Percentiles rank a stretch among this genome's conserved stretches.
phyloP scores from a whole-genome alignment of 2,888 invertebrate genomes.

The Drosophila prostipennis region DNA sequence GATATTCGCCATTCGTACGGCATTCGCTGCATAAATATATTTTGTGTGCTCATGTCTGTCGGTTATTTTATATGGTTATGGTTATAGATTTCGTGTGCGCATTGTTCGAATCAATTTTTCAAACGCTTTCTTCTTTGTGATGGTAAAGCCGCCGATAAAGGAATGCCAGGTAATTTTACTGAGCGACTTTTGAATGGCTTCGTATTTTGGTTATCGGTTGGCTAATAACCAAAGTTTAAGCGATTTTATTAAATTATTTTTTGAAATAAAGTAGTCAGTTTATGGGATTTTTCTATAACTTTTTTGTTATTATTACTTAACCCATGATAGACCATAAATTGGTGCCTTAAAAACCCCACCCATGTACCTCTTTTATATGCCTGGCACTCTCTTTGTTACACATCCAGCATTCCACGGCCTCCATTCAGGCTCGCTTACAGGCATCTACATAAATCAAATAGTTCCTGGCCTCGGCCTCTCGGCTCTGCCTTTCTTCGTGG shows the following conservation, averaged over 20 bases:
- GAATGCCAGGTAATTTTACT: neutral
- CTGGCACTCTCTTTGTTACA: constrained; percentile 13
- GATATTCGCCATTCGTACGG: constrained; percentile 20
- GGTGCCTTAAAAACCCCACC: too few species aligned
- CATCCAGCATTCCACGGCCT: constrained; percentile 24
- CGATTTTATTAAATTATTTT: neutral
- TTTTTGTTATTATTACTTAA: neutral
- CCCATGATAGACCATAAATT: neutral
- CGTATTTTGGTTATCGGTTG: neutral
- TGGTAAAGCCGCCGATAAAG: constrained; percentile 15
- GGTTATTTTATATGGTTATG: constrained; percentile 35
- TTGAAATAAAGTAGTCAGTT: neutral
- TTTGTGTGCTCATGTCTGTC: constrained; percentile 37
- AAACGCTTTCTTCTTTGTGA: constrained; percentile 29
- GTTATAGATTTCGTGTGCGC: constrained; percentile 39
- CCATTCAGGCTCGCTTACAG: constrained; percentile 29
- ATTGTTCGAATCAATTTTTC: constrained; percentile 44
- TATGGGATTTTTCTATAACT: neutral
- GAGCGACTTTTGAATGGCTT: constrained; percentile 23
- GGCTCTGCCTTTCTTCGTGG: constrained; percentile 21
- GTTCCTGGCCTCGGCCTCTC: constrained; percentile 45
- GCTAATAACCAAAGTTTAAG: neutral
- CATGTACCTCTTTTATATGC: neutral
- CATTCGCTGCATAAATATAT: constrained; percentile 15
- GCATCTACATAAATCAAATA: constrained; percentile 68